A percentile compares a stretch with the other conserved stretches of the same genome.
Conservation (phyloP, 1,140 invertebrate genomes). For the Drosophila tani region DNA sequence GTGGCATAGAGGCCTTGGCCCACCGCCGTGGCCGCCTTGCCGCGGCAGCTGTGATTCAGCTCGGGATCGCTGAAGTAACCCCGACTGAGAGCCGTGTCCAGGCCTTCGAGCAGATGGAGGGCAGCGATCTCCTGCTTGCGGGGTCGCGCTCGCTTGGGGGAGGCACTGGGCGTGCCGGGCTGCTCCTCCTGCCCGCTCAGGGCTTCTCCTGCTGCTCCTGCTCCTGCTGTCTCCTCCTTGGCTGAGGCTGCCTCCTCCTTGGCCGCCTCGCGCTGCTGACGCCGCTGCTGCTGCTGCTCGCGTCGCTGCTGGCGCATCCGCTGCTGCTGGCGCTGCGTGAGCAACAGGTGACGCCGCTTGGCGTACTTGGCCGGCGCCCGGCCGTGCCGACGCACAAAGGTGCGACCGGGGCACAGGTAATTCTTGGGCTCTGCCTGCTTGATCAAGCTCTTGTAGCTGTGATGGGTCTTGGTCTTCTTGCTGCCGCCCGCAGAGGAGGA, state of each 20-base stretch:
- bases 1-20: conserved; percentile 47
- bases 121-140: conserved; percentile 70
- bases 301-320: conserved; percentile 53
- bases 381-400: conserved; percentile 73
- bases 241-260: background rate
- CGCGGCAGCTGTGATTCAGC: conserved; percentile 53
- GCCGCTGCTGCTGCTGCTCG: conserved; percentile 25
- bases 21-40: conserved; percentile 5
- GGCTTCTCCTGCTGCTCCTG: background rate
- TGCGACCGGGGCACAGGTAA: conserved; percentile 71
- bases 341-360: conserved; percentile 71
- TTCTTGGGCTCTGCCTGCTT: conserved; percentile 82
- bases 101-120: conserved; percentile 60
- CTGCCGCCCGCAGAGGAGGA: background rate
- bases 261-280: conserved; percentile 27
- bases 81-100: conserved; percentile 63
- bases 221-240: background rate
- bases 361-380: conserved; percentile 62
- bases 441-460: conserved; percentile 83
- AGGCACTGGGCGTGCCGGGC: conserved; percentile 42
- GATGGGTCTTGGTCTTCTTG: conserved; percentile 75
- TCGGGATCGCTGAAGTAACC: conserved; percentile 85
- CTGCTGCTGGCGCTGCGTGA: conserved; percentile 74
- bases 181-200: background rate
- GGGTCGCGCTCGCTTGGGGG: conserved; percentile 66